Conservation (phyloP, 2,888 invertebrate genomes). For the Philhelius pedissequus region DNA sequence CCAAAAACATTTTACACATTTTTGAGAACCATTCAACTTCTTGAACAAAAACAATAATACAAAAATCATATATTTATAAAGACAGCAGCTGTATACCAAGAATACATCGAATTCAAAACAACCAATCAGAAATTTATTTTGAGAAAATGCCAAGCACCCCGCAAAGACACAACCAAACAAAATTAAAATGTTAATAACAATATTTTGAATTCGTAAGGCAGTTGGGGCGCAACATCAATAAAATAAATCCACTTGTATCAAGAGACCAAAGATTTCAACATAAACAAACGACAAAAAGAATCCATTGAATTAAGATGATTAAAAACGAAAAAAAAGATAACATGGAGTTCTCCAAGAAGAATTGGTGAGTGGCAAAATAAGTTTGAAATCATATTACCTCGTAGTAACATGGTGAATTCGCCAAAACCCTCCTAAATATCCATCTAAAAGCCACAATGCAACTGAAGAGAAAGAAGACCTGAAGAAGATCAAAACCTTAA, state of each 20-base stretch:
- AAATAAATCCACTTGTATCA: background rate
- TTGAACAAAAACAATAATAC: background rate
- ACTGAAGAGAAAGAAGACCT: conserved; percentile 52
- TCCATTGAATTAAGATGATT: conserved; percentile 8
- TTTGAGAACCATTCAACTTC: background rate
- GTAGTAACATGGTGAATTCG: conserved; percentile 53
- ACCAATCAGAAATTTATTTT: conserved; percentile 11
- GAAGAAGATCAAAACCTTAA: conserved; percentile 43
- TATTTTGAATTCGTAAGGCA: background rate
- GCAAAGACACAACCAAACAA: background rate
- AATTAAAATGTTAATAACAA: background rate
- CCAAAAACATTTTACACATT: too few species aligned
- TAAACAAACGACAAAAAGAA: conserved; percentile 14
- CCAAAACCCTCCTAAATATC: background rate
- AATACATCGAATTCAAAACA: conserved; percentile 29
- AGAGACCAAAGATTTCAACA: background rate
- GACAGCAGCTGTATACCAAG: background rate
- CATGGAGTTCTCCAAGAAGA: conserved; percentile 9
- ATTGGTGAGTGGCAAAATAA: background rate
- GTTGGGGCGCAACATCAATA: background rate
- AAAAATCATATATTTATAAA: background rate
- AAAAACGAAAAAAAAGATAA: background rate
- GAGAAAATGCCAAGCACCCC: conserved; percentile 1
- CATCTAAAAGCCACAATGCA: conserved; percentile 29
- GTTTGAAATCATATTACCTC: conserved; percentile 22